These are phyloP conservation scores for Chaetura pelagica DNA, from an alignment of 2,113 vertebrate species.

Conservation along the genomic window DNA sequence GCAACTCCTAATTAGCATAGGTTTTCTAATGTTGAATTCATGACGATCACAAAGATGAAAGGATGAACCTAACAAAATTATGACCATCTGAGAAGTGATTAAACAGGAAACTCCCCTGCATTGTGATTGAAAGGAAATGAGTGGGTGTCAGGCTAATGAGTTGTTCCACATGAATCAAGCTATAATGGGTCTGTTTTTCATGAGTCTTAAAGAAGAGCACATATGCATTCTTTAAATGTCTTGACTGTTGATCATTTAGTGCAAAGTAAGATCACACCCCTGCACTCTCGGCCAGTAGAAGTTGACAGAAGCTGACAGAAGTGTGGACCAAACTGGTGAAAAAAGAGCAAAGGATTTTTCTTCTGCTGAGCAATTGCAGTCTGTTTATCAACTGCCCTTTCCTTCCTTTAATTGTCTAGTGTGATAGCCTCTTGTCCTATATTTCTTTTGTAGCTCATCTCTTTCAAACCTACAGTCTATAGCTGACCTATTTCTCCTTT, in stretches of 20 bases:
- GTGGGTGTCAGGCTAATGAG: conserved; percentile 38
- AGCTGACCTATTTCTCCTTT: conserved; percentile 41
- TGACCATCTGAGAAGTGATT: conserved; percentile 30
- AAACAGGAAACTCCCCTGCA: conserved; percentile 46
- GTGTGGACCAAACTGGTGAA: background rate
- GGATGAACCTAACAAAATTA: background rate
- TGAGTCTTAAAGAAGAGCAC: background rate
- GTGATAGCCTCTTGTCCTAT: background rate
- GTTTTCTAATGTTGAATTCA: background rate
- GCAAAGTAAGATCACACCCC: background rate
- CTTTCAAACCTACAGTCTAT: conserved; percentile 1
- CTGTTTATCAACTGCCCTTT: background rate
- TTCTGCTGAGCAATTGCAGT: background rate
- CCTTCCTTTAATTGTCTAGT: conserved; percentile 26
- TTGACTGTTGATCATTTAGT: background rate
- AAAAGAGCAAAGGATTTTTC: background rate
- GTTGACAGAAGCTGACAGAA: background rate
- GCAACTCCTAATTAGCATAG: background rate
- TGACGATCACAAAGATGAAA: background rate
- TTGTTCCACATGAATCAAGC: conserved; percentile 61
- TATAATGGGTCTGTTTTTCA: conserved; percentile 37
- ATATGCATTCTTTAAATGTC: background rate
- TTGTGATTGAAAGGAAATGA: conserved; percentile 42
- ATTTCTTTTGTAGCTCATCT: conserved; percentile 10
- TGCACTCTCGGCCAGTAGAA: background rate